A percentile compares a stretch with the other conserved stretches of the same genome.
Conservation (phyloP, 1,140 invertebrate genomes). For the Archivesica marissinica region DNA sequence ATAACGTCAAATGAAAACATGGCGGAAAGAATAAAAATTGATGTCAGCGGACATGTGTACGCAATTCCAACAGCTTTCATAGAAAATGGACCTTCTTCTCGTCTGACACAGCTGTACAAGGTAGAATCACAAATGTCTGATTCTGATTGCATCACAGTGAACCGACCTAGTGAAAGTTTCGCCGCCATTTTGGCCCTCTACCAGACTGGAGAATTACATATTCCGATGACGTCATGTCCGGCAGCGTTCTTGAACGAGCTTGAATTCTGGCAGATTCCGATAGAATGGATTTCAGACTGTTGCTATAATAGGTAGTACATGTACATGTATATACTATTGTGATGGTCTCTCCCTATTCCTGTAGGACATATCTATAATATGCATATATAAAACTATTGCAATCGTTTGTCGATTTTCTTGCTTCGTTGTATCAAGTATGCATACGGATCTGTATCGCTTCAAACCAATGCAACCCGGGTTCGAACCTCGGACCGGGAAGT, state of each 20-base stretch:
- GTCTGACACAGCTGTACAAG: not conserved
- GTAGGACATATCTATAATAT: too few relatives aligned
- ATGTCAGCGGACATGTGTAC: not conserved
- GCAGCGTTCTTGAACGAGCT: conserved; percentile 71
- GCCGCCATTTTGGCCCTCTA: conserved; percentile 71
- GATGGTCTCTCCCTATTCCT: too few relatives aligned
- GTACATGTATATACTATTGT: too few relatives aligned
- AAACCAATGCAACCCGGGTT: too few relatives aligned
- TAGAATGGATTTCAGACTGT: conserved; percentile 67
- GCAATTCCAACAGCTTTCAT: not conserved
- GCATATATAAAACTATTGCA: too few relatives aligned
- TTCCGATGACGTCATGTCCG: conserved; percentile 68
- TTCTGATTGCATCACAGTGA: not conserved
- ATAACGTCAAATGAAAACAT: not conserved
- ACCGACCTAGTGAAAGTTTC: conserved; percentile 61
- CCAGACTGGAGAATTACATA: conserved; percentile 72
- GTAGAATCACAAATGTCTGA: not conserved
- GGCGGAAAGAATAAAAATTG: not conserved
- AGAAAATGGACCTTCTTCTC: not conserved
- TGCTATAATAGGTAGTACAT: conserved; percentile 73
- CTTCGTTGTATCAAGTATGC: too few relatives aligned
- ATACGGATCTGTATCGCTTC: too few relatives aligned
- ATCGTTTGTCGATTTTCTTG: too few relatives aligned
- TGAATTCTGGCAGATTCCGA: conserved; percentile 74
- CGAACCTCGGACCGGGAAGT: too few relatives aligned